Evolutionary conservation across 2,113 vertebrate species (phyloP), one percentile per base, ranked within the genome.

Genomic region (Phalacrocorax aristotelis): DNA sequence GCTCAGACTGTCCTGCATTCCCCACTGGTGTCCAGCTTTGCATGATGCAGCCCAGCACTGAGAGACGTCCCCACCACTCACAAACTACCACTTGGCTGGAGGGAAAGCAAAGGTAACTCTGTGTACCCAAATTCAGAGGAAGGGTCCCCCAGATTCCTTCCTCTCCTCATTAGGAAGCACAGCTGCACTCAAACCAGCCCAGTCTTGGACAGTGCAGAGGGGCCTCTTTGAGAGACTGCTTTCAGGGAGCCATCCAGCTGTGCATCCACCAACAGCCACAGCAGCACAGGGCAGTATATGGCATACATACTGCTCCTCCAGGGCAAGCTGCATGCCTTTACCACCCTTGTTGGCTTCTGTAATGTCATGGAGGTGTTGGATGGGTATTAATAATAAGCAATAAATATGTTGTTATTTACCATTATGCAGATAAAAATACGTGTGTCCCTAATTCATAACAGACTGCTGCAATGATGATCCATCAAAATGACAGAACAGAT

Each of bases 191-290:
- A 32, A 27, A 74, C 1, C 19, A 6, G 27, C 16, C 44, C 44
- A 9, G 15, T 38, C 42, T 10, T 15, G 57, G 42, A 10, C 42
- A 13, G 14, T 3, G 26, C 61, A 62, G 77, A 55, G 23, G 4
- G 30, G 15, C 22, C 1, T 23, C 5, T 74, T 36, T 30, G 46
- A 78, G 52, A 55, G n/a, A 29, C 42, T 9, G 55, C 32, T 36
- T 36, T 26, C 32, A 23, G 48, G 68, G 36, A 29, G 17, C 26
- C 40, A 15, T 36, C 11, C 78, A 81, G 64, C 49, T 36, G 26
- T 18, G 52, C 55, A 27, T 9, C 52, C 57, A 32, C 2, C 4
- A 2, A 3, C 1, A 3, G 9, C 40, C 7, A 3, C 44, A 21
- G 85, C 72, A 84, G 62, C 44, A 11, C 29, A 15, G 23, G 66